Conservation (phyloP, 2,888 invertebrate species). For the Scaptomyza flava region DNA sequence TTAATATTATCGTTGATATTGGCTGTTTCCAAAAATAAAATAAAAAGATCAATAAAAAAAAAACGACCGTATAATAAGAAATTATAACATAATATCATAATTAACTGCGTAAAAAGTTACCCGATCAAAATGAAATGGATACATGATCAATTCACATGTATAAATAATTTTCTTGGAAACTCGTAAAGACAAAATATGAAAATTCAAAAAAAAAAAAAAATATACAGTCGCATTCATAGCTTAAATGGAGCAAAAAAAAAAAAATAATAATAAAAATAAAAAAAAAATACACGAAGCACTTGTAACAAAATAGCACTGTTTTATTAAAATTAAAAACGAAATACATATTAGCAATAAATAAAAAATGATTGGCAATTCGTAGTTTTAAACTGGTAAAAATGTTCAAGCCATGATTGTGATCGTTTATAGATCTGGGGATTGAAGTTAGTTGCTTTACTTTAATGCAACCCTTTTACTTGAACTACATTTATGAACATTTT, state of each 20-base stretch:
- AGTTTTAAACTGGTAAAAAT: conserved; percentile 40
- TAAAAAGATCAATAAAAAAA: conserved; percentile 15
- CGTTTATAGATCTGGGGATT: too few relatives aligned
- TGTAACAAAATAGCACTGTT: conserved; percentile 81
- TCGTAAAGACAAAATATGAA: conserved; percentile 48
- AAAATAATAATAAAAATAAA: conserved; percentile 18
- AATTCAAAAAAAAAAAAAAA: conserved; percentile 14
- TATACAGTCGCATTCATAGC: conserved; percentile 43
- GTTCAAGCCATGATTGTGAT: not conserved
- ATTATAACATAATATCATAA: conserved; percentile 53
- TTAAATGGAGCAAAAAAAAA: conserved; percentile 37
- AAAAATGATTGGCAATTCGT: conserved; percentile 29
- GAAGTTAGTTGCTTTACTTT: too few relatives aligned
- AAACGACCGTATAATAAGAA: conserved; percentile 32
- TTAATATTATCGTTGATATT: conserved; percentile 55
- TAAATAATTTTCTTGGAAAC: conserved; percentile 46
- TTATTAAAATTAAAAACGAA: conserved; percentile 70
- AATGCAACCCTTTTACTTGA: too few relatives aligned
- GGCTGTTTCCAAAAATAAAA: conserved; percentile 50
- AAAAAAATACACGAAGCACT: conserved; percentile 66
- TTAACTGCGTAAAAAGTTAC: conserved; percentile 29
- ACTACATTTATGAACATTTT: too few relatives aligned
- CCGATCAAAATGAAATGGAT: conserved; percentile 15
- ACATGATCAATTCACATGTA: conserved; percentile 38
- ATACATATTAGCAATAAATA: conserved; percentile 74